phyloP scores from a whole-genome alignment of 1,140 invertebrate species.

The Magallana ariakensis region DNA sequence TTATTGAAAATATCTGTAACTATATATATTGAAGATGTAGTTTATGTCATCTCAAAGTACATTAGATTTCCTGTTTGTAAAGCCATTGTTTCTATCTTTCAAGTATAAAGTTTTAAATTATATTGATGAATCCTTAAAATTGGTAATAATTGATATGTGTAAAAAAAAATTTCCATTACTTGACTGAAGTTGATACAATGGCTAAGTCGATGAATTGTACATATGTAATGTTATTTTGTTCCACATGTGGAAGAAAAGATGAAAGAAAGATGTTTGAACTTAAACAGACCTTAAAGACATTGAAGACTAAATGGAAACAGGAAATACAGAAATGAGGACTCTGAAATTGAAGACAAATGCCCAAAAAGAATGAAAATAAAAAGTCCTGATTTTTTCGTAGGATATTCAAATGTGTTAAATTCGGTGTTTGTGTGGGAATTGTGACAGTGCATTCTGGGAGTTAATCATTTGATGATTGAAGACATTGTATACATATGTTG shows the following conservation, averaged over 20 bases:
- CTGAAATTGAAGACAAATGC: neutral
- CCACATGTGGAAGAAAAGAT: no score
- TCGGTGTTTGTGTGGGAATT: conserved; percentile 21
- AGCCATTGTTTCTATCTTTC: neutral
- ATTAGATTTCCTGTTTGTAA: neutral
- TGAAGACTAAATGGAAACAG: neutral
- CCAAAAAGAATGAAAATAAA: neutral
- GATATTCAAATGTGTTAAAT: conserved; percentile 18
- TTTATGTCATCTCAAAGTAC: no score
- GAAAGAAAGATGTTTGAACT: no score
- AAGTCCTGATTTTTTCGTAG: neutral
- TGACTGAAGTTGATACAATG: no score
- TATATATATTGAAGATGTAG: no score
- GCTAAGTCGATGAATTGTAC: no score
- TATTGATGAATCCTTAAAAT: no score
- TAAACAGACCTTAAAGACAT: neutral
- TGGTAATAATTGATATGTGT: no score
- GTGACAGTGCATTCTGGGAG: conserved; percentile 19
- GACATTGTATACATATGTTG: conserved; percentile 15
- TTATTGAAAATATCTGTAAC: no score
- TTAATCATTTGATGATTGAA: neutral
- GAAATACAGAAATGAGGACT: neutral
- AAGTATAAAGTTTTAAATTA: no score
- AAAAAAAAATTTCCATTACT: no score
- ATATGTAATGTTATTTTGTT: no score